Evolutionary conservation across 2,888 invertebrate species (phyloP).

Genomic region (Scrobipalpa atriplicella): DNA sequence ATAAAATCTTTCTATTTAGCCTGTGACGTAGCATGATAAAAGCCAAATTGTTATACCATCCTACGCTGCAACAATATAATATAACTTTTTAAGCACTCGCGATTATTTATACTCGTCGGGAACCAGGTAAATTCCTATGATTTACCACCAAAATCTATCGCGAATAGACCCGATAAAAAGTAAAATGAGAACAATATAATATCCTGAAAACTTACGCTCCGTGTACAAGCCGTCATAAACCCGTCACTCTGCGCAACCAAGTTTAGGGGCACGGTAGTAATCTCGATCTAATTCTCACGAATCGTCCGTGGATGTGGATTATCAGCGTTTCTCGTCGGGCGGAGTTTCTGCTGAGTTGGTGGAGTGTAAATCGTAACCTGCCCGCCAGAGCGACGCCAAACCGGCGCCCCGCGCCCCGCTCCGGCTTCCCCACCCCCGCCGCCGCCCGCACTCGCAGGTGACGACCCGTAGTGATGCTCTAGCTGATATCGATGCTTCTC

Average conservation of each 20-base stretch:
- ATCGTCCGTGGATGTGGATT: constrained; percentile 72
- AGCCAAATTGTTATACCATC: too few species aligned
- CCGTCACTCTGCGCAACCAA: constrained; percentile 42
- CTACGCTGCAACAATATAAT: neutral
- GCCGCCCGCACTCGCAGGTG: constrained; percentile 70
- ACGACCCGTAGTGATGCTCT: constrained; percentile 63
- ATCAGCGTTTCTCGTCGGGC: constrained; percentile 78
- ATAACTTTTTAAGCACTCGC: too few species aligned
- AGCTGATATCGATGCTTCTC: constrained; percentile 3
- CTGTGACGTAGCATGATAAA: too few species aligned
- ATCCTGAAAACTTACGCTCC: constrained; percentile 36
- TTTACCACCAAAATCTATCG: too few species aligned
- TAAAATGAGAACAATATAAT: neutral
- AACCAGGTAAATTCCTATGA: too few species aligned
- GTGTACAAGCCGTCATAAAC: constrained; percentile 64
- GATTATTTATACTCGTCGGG: too few species aligned
- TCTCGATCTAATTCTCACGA: constrained; percentile 78
- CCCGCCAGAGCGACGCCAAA: constrained; percentile 78
- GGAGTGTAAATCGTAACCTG: constrained; percentile 83
- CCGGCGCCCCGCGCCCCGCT: constrained; percentile 50
- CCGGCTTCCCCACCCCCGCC: constrained; percentile 52
- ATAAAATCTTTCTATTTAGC: too few species aligned
- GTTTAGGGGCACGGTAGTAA: constrained; percentile 59
- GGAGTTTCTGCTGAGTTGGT: constrained; percentile 80
- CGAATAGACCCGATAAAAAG: too few species aligned